Conservation (phyloP, 2,888 invertebrate genomes). For the Agrochola lychnidis region DNA sequence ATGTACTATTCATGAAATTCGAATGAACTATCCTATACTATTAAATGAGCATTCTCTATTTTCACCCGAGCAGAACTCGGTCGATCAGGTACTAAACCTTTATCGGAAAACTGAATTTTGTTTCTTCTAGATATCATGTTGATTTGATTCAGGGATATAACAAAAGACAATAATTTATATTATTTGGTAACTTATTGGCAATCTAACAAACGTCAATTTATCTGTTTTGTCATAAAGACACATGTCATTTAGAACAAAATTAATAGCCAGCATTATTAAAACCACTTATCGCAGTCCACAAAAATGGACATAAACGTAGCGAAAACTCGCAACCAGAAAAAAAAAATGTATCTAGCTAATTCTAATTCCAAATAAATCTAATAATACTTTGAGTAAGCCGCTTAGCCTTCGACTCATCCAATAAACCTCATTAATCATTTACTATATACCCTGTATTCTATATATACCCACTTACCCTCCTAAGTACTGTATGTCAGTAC, state of each 20-base stretch:
- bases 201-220: background rate
- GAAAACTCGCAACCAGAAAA: background rate
- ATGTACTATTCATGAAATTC: too few species aligned
- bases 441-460: background rate
- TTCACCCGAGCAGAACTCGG: too few species aligned
- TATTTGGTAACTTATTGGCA: background rate
- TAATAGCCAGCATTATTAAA: background rate
- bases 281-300: background rate
- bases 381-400: slow-evolving; percentile 25
- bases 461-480: background rate
- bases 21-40: too few species aligned
- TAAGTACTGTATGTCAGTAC: slow-evolving; percentile 6
- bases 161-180: background rate
- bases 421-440: slow-evolving; percentile 30
- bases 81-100: too few species aligned
- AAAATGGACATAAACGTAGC: background rate
- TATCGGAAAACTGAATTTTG: slow-evolving; percentile 7
- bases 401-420: slow-evolving; percentile 19
- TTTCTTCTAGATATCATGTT: slow-evolving; percentile 7
- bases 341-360: background rate
- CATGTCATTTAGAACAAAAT: too few species aligned
- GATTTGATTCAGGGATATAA: background rate
- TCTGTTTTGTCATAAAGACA: too few species aligned
- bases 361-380: slow-evolving; percentile 4
- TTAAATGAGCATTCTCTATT: too few species aligned